A percentile compares a stretch with the other conserved stretches of the same genome.
Conservation (phyloP, 2,888 invertebrate genomes). For the Volucella inflata region DNA sequence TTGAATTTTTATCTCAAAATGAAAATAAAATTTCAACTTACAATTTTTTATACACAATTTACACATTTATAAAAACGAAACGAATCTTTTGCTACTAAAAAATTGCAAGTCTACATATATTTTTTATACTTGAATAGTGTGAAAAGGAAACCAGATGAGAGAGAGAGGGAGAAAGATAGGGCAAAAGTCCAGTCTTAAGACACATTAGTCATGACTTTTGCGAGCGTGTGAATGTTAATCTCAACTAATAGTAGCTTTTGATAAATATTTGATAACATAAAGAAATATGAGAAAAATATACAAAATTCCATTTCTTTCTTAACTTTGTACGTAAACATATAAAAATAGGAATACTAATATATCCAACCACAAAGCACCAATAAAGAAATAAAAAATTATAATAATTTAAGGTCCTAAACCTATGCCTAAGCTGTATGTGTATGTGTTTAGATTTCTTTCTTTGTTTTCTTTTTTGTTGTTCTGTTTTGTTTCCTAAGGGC, state of each 20-base stretch:
- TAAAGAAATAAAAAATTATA: background rate
- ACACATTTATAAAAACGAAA: constrained; percentile 38
- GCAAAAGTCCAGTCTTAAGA: constrained; percentile 14
- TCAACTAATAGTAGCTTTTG: constrained; percentile 66
- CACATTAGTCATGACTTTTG: constrained; percentile 11
- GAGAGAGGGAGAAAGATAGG: constrained; percentile 27
- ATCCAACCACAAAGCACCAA: constrained; percentile 12
- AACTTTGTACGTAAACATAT: constrained; percentile 30
- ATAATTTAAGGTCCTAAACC: constrained; percentile 10
- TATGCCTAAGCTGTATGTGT: constrained; percentile 51
- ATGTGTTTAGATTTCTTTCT: constrained; percentile 3
- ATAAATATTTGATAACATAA: constrained; percentile 40
- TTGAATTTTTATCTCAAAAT: constrained; percentile 74
- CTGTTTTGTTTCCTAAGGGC: background rate
- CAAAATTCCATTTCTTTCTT: constrained; percentile 58
- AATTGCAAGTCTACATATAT: constrained; percentile 50
- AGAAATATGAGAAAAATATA: background rate
- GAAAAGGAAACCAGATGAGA: constrained; percentile 1
- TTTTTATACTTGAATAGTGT: constrained; percentile 60
- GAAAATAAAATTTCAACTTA: constrained; percentile 14
- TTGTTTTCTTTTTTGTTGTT: no score
- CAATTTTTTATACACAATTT: constrained; percentile 47
- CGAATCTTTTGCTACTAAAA: constrained; percentile 38
- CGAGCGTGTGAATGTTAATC: constrained; percentile 32
- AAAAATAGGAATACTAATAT: constrained; percentile 1